phyloP scores from a whole-genome alignment of 2,888 invertebrate genomes.

The Gandaritis pyraliata region DNA sequence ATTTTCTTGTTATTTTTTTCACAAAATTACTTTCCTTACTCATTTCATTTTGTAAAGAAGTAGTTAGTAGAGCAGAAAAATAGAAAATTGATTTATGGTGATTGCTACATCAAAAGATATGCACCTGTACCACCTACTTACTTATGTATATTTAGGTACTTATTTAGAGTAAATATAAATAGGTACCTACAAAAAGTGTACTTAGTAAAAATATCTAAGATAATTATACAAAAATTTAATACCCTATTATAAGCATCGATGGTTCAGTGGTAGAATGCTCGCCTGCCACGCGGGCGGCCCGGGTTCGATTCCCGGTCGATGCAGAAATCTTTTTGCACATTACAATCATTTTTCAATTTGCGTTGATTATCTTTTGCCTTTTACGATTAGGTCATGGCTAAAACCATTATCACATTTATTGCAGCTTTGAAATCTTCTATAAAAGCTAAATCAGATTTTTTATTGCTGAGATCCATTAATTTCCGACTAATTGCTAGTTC shows the following conservation, averaged over 20 bases:
- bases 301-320: slow-evolving; percentile 83
- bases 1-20: no score
- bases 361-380: background rate
- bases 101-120: no score
- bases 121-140: no score
- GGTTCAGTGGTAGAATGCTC: slow-evolving; percentile 86
- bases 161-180: no score
- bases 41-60: no score
- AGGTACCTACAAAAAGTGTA: no score
- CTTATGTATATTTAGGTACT: no score
- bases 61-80: no score
- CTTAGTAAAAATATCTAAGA: no score
- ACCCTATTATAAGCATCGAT: slow-evolving; percentile 70
- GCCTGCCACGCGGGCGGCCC: slow-evolving; percentile 84
- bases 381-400: slow-evolving; percentile 1
- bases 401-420: background rate
- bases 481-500: slow-evolving; percentile 9
- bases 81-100: no score
- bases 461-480: slow-evolving; percentile 8
- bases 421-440: background rate
- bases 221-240: no score
- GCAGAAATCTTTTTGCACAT: slow-evolving; percentile 57
- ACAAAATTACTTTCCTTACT: no score
- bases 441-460: slow-evolving; percentile 5
- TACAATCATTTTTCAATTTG: background rate